Base-by-base conservation (phyloP, 2,113 vertebrate genomes). In the Lophius piscatorius region DNA sequence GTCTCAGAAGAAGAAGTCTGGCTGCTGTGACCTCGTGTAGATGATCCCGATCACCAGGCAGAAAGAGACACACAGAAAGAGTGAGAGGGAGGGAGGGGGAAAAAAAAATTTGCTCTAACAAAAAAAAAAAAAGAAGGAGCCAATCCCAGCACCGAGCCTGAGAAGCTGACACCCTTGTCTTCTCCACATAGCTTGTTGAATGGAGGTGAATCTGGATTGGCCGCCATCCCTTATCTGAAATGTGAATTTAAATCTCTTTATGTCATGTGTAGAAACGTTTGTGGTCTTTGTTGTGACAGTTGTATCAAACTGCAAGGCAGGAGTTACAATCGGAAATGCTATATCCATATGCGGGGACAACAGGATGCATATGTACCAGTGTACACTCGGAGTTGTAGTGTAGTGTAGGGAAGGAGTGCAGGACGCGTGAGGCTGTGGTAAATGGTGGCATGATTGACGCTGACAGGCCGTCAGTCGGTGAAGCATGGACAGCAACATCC, bases 11-110 rank as follows among this genome's bases (percentile, higher is more conserved):
- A 92, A 95, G 82, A 95, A 90, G 70, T 66, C 92, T 20, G 80
- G 83, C 89, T 99, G 97, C 86, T 99, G 97, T 58, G 83, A 88
- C 68, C 89, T 91, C 2, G 36, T 81, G 73, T 98, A 96, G 72
- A 41, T 23, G 60, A 51, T 10, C 28, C 44, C 20, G 47, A 58
- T 16, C 49, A 35, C 29, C 45, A n/a, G 28, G 45, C 29, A 58
- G 45, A 61, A 34, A 51, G 41, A 71, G 17, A 18, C 16, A 38
- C 23, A n/a, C 9, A 26, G 23, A 10, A 11, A 3, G 29, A 18
- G 31, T 7, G 9, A 31, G 47, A 50, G 20, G 17, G 31, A 26
- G 42, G 10, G 36, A 51, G 20, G 3, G 23, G 28, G n/a, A 44
- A 28, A 29, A 50, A 72, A 50, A 50, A 12, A 40, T 72, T 58